Conservation (phyloP, 2,113 vertebrate species). For the Synodontis membranacea region DNA sequence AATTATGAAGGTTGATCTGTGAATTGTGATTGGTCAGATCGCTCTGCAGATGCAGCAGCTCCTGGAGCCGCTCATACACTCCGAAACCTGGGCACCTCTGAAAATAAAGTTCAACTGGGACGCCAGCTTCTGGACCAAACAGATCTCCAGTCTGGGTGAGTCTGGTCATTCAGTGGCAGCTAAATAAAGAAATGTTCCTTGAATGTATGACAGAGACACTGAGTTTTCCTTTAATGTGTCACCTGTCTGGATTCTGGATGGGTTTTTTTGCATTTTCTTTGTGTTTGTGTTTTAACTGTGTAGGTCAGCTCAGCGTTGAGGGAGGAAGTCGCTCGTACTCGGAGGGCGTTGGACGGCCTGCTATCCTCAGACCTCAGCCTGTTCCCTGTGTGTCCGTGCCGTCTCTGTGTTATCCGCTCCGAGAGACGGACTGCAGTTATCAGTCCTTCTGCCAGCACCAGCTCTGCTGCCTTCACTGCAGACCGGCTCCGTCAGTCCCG, state of each 20-base stretch:
- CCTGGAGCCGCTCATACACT: conserved; percentile 80
- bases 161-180: background rate
- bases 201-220: background rate
- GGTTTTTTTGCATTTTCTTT: background rate
- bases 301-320: conserved; percentile 86
- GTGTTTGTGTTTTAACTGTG: conserved; percentile 45
- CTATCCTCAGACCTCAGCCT: conserved; percentile 75
- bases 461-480: conserved; percentile 82
- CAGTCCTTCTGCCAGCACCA: conserved; percentile 74
- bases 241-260: background rate
- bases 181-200: background rate
- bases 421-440: conserved; percentile 74
- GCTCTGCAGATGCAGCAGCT: conserved; percentile 94
- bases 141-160: conserved; percentile 86
- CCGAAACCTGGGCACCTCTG: conserved; percentile 80
- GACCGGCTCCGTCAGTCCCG: conserved; percentile 61
- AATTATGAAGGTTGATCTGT: conserved; percentile 18
- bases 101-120: conserved; percentile 97
- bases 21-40: conserved; percentile 75
- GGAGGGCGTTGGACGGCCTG: conserved; percentile 73
- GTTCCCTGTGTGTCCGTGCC: conserved; percentile 76
- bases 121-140: conserved; percentile 95
- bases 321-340: conserved; percentile 76
- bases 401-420: conserved; percentile 72
- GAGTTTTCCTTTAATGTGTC: background rate